Percentiles rank a stretch among this genome's conserved stretches.
Conservation (phyloP, 1,140 invertebrate species). For the Heliconius eleuchia region DNA sequence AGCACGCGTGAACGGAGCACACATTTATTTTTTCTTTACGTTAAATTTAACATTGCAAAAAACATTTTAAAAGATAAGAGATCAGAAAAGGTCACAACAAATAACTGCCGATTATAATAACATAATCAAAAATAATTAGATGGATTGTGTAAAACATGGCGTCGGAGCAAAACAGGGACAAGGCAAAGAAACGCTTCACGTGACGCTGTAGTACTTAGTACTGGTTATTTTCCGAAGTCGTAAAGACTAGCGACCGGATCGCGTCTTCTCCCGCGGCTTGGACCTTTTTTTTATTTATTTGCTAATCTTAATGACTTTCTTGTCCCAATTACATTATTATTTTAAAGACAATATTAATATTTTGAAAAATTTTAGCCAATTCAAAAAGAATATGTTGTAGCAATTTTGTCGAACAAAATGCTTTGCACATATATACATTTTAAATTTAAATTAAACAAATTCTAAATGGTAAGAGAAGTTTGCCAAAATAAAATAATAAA, state of each 20-base stretch:
- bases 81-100: conserved; percentile 19
- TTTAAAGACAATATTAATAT: too few relatives aligned
- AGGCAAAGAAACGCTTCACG: conserved; percentile 40
- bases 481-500: too few relatives aligned
- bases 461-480: too few relatives aligned
- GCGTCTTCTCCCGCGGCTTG: too few relatives aligned
- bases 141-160: conserved; percentile 45
- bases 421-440: too few relatives aligned
- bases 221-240: not conserved
- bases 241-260: not conserved
- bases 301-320: too few relatives aligned
- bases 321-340: too few relatives aligned
- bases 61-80: not conserved
- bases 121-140: conserved; percentile 44
- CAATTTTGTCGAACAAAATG: too few relatives aligned
- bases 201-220: conserved; percentile 10
- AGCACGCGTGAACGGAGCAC: not conserved
- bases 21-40: not conserved
- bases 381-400: too few relatives aligned
- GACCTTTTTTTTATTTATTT: too few relatives aligned
- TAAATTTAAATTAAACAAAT: too few relatives aligned
- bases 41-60: not conserved
- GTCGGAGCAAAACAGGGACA: conserved; percentile 46
- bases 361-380: too few relatives aligned
- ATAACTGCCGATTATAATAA: conserved; percentile 18